Evolutionary conservation across 2,113 vertebrate genomes (phyloP).

Genomic region (Microcebus griseorufus): DNA sequence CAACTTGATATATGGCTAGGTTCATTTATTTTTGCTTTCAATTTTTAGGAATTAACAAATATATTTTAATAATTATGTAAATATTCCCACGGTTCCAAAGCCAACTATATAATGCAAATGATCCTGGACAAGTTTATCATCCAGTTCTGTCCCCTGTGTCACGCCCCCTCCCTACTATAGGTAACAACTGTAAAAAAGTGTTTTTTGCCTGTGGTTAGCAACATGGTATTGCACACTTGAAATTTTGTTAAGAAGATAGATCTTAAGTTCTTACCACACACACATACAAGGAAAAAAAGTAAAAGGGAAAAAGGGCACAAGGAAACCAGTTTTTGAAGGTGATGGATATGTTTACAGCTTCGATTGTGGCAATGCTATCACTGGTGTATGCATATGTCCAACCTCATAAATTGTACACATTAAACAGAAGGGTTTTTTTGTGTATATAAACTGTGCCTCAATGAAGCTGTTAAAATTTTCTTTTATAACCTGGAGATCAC

Average conservation of each 20-base stretch:
- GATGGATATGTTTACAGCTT: neutral
- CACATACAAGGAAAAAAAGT: neutral
- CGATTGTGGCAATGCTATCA: neutral
- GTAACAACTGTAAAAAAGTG: neutral
- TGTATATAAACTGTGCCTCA: neutral
- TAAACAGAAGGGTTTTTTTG: neutral
- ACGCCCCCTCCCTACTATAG: neutral
- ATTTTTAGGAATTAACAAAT: conserved; percentile 13
- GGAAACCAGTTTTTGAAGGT: neutral
- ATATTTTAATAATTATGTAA: neutral
- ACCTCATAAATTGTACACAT: neutral
- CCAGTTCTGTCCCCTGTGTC: neutral
- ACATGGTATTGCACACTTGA: neutral
- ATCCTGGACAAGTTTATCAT: neutral
- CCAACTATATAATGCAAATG: neutral
- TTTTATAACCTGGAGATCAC: neutral
- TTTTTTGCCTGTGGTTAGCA: neutral
- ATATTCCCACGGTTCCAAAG: neutral
- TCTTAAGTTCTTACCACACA: neutral
- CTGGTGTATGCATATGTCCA: neutral
- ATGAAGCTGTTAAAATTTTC: neutral
- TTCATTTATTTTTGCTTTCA: conserved; percentile 19
- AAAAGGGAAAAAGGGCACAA: neutral
- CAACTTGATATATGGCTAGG: neutral
- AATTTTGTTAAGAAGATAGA: neutral